Percentiles rank a stretch among this genome's conserved stretches.
These are phyloP conservation scores for Paratilapia polleni DNA, from an alignment of 2,113 vertebrate species.

Conservation along the genomic window DNA sequence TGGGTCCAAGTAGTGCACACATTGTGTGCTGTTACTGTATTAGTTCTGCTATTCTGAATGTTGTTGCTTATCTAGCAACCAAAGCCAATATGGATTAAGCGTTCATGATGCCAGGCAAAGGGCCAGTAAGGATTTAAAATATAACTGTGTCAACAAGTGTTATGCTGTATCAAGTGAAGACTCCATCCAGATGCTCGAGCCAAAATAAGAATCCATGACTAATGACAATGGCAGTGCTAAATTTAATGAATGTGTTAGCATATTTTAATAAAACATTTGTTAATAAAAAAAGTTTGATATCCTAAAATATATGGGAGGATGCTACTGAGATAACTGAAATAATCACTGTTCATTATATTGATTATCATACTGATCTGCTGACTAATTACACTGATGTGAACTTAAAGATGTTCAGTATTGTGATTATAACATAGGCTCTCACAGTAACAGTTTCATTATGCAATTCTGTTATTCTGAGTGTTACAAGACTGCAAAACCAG, in stretches of 20 bases:
- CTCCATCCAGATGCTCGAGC: conserved; percentile 22
- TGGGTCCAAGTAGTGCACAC: not conserved
- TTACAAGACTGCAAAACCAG: no score
- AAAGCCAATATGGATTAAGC: conserved; percentile 36
- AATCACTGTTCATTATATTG: not conserved
- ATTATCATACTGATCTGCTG: not conserved
- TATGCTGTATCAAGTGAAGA: not conserved
- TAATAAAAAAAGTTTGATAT: not conserved
- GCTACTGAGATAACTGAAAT: not conserved
- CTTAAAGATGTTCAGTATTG: not conserved
- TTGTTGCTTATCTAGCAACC: conserved; percentile 4
- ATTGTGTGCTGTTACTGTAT: not conserved
- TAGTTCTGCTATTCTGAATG: conserved; percentile 28
- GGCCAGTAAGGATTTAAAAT: conserved; percentile 39
- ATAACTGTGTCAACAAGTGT: conserved; percentile 46
- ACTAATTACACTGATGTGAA: not conserved
- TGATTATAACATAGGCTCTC: no score
- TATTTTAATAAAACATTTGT: not conserved
- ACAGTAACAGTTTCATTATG: no score
- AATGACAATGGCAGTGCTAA: not conserved
- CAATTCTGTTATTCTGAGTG: no score
- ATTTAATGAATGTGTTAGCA: not conserved
- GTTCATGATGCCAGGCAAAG: conserved; percentile 36
- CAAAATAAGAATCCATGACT: conserved; percentile 23
- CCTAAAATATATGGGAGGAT: not conserved